Conservation (phyloP, 2,113 vertebrate genomes). For the Apus apus region DNA sequence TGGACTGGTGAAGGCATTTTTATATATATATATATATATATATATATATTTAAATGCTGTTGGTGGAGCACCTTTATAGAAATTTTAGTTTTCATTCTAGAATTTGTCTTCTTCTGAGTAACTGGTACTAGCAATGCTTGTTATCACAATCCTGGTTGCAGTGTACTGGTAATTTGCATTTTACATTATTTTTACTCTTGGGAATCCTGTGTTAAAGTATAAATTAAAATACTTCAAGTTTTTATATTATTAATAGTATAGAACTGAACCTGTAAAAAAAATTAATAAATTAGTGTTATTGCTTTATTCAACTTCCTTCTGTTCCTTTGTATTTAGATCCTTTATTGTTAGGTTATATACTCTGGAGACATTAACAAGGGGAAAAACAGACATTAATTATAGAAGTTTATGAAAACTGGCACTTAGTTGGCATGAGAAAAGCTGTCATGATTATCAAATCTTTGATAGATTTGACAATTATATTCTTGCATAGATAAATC, state of each 20-base stretch:
- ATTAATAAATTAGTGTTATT: no score
- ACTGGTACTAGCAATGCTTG: not conserved
- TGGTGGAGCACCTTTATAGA: not conserved
- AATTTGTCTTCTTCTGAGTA: not conserved
- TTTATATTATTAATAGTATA: not conserved
- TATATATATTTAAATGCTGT: not conserved
- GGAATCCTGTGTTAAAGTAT: not conserved
- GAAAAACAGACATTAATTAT: not conserved
- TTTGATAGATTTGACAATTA: slow-evolving; percentile 22
- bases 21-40: no score
- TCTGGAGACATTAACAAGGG: not conserved
- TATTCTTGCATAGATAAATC: slow-evolving; percentile 16
- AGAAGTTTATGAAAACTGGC: slow-evolving; percentile 30
- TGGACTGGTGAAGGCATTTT: not conserved
- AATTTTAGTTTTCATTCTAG: not conserved
- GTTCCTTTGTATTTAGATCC: not conserved
- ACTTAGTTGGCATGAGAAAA: not conserved
- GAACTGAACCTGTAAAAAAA: not conserved
- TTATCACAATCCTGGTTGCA: not conserved
- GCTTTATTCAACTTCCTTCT: not conserved
- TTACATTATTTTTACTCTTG: not conserved
- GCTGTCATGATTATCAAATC: not conserved
- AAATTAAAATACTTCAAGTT: not conserved
- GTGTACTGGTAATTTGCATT: not conserved
- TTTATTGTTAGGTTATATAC: not conserved